Conservation (phyloP, 2,113 vertebrate species). For the Nicator chloris region DNA sequence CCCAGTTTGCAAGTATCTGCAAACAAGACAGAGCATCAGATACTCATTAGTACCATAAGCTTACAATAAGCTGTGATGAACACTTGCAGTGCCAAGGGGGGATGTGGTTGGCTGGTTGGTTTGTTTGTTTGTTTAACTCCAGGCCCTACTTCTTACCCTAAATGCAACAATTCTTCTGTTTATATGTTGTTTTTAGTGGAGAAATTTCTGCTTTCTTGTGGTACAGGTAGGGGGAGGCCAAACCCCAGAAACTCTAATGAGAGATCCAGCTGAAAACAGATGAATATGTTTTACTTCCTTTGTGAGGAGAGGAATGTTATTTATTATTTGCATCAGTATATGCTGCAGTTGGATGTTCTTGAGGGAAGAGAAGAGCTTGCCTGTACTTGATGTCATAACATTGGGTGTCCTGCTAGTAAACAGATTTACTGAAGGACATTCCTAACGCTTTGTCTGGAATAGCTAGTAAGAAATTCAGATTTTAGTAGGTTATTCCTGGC, state of each 20-base stretch:
- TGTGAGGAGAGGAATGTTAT: neutral
- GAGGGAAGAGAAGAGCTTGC: neutral
- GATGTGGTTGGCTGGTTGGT: neutral
- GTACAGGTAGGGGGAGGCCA: neutral
- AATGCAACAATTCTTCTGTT: neutral
- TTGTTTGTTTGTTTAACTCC: neutral
- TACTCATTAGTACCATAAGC: neutral
- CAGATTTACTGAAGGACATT: neutral
- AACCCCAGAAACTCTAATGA: neutral
- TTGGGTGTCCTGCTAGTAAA: neutral
- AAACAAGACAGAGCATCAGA: neutral
- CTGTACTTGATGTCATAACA: neutral
- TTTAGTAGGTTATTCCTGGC: neutral
- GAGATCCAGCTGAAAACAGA: neutral
- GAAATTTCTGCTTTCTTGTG: neutral
- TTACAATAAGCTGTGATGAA: neutral
- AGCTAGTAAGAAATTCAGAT: neutral
- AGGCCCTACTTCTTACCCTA: neutral
- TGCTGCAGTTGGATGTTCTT: neutral
- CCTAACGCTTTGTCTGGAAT: neutral
- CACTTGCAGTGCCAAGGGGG: neutral
- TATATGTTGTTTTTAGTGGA: neutral
- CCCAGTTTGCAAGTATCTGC: neutral
- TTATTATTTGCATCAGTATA: neutral
- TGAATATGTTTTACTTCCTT: neutral